phyloP scores from a whole-genome alignment of 1,140 invertebrate species.

The Psix sp. region DNA sequence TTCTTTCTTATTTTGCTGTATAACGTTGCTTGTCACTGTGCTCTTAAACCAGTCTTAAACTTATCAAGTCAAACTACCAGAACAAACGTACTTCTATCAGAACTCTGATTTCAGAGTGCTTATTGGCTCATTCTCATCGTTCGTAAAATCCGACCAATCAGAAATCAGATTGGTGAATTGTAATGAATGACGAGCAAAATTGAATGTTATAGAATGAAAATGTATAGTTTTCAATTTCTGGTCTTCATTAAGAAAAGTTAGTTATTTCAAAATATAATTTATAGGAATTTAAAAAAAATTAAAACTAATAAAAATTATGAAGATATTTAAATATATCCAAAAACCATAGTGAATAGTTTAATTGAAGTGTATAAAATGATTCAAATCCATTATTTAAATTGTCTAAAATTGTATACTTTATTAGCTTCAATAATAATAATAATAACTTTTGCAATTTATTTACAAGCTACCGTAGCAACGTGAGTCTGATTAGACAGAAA shows the following conservation, averaged over 20 bases:
- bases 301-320: too few species aligned
- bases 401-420: conserved; percentile 12
- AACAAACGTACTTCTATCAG: conserved; percentile 2
- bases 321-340: too few species aligned
- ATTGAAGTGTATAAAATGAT: too few species aligned
- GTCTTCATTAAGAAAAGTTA: too few species aligned
- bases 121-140: conserved; percentile 14
- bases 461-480: conserved; percentile 25
- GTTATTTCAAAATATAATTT: too few species aligned
- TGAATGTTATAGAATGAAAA: neutral
- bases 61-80: conserved; percentile 24
- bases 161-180: neutral
- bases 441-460: conserved; percentile 19
- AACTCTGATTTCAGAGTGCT: neutral
- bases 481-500: neutral
- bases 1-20: conserved; percentile 75
- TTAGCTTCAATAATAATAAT: conserved; percentile 2
- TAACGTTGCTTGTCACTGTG: conserved; percentile 60
- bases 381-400: too few species aligned
- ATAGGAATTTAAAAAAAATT: too few species aligned
- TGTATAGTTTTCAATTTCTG: too few species aligned
- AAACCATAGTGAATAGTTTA: too few species aligned
- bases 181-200: conserved; percentile 3
- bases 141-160: neutral
- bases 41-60: too few species aligned